phyloP scores from a whole-genome alignment of 2,797 vertebrate genomes.

The Syndactyla subalaris region DNA sequence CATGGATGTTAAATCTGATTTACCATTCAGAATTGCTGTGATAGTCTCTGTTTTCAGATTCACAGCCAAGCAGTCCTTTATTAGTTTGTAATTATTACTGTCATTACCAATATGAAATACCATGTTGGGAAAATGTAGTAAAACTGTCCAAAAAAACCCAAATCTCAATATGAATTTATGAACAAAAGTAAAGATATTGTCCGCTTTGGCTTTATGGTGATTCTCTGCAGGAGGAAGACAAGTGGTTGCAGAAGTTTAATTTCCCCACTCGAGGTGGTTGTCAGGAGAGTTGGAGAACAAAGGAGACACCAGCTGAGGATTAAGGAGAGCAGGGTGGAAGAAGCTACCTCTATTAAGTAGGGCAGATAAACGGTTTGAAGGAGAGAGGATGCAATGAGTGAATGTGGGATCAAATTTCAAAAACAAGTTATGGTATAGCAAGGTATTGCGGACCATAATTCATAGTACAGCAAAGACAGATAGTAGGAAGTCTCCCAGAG shows the following conservation, averaged over 20 bases:
- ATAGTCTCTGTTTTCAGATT: neutral
- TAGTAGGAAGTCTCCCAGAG: neutral
- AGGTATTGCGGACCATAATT: neutral
- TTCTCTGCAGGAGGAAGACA: neutral
- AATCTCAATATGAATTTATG: neutral
- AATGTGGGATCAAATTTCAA: neutral
- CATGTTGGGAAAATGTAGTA: neutral
- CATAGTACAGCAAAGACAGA: neutral
- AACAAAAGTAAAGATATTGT: neutral
- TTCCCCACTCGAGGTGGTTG: neutral
- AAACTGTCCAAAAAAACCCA: neutral
- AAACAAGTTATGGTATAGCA: neutral
- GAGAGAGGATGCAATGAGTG: neutral
- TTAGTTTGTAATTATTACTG: neutral
- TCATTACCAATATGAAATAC: neutral
- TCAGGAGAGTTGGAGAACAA: neutral
- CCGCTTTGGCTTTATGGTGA: neutral
- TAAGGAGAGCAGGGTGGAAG: neutral
- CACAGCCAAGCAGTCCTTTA: neutral
- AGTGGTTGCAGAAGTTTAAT: neutral
- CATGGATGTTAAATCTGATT: neutral
- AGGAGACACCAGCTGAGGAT: neutral
- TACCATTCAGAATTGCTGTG: neutral
- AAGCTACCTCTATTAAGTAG: neutral
- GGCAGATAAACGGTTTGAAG: neutral